A percentile compares a stretch with the other conserved stretches of the same genome.
These are phyloP conservation scores for Thamnophis sirtalis DNA, from an alignment of 2,113 vertebrate genomes.

Conservation along the genomic window DNA sequence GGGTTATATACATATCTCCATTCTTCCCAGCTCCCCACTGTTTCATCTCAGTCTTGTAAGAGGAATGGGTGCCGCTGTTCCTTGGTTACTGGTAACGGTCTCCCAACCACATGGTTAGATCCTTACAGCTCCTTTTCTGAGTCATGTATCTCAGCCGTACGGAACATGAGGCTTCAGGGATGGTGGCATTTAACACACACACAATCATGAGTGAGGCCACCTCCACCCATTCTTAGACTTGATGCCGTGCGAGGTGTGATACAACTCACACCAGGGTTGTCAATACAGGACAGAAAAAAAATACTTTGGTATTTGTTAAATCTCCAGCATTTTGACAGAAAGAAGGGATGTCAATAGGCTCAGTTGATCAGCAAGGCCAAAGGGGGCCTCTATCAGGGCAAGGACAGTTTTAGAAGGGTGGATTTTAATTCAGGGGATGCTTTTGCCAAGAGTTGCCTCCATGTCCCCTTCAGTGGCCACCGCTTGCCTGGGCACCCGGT, in stretches of 20 bases:
- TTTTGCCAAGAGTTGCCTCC: background rate
- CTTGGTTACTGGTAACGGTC: background rate
- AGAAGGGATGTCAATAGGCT: background rate
- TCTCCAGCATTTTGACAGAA: background rate
- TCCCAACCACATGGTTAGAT: background rate
- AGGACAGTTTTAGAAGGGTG: constrained; percentile 1
- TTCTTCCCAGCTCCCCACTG: background rate
- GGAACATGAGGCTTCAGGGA: background rate
- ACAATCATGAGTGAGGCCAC: background rate
- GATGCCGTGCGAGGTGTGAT: background rate
- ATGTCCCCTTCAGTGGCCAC: constrained; percentile 45
- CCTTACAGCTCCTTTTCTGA: background rate
- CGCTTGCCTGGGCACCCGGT: constrained; percentile 81
- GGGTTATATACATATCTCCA: background rate
- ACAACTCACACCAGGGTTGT: background rate
- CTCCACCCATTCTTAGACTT: background rate
- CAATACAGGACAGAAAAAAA: background rate
- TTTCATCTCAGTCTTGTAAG: background rate
- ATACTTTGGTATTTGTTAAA: background rate
- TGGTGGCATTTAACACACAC: background rate
- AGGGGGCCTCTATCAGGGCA: background rate
- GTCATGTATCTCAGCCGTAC: background rate
- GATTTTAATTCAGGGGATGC: fast-evolving
- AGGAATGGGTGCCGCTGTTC: background rate
- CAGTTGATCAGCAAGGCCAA: background rate